A percentile compares a stretch with the other conserved stretches of the same genome.
phyloP scores from a whole-genome alignment of 1,140 invertebrate species.

The Trachymyrmex septentrionalis region DNA sequence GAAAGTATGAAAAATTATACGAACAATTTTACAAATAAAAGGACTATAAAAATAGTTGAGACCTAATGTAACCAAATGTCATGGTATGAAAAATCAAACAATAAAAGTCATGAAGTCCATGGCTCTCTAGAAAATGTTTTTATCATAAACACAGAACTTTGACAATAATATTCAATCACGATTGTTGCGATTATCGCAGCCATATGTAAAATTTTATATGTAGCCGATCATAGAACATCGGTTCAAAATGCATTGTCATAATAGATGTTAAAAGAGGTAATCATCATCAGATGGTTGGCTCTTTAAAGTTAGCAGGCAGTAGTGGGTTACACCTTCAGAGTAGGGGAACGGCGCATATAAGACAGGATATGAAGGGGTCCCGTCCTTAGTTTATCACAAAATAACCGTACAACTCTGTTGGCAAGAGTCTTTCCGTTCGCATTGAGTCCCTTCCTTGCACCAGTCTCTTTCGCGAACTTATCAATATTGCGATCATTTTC shows the following conservation, averaged over 20 bases:
- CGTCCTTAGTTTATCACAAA: constrained; percentile 81
- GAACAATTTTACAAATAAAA: background rate
- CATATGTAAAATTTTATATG: background rate
- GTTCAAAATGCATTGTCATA: background rate
- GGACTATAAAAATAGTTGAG: background rate
- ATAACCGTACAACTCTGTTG: constrained; percentile 48
- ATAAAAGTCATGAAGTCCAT: constrained; percentile 2
- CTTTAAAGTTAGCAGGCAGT: constrained; percentile 71
- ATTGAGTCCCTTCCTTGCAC: background rate
- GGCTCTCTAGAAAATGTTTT: background rate
- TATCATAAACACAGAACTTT: background rate
- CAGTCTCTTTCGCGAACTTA: too few species aligned
- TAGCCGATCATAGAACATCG: background rate
- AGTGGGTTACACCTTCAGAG: constrained; percentile 68
- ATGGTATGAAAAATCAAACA: background rate
- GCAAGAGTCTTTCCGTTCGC: background rate
- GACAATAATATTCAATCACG: background rate
- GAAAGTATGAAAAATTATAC: background rate
- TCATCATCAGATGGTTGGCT: constrained; percentile 50
- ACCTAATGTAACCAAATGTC: background rate
- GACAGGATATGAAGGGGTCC: constrained; percentile 83
- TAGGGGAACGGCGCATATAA: constrained; percentile 84
- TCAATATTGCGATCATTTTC: background rate
- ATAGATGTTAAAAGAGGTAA: constrained; percentile 69
- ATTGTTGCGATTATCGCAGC: constrained; percentile 8